These are phyloP conservation scores for Sylvilagus bachmani DNA, from an alignment of 2,113 vertebrate species.

Conservation along the genomic window DNA sequence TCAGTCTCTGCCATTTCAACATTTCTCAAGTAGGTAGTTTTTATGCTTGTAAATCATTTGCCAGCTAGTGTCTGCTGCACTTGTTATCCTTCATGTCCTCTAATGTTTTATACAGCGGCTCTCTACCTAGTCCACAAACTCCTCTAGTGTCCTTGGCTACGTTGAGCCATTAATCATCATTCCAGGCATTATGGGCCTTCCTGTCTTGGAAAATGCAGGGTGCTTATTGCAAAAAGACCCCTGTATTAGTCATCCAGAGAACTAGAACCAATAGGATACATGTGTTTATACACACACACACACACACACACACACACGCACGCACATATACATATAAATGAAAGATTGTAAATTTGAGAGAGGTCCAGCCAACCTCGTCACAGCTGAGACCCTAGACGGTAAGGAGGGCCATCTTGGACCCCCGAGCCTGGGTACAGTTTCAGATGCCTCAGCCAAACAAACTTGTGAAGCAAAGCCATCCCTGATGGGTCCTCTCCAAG, in stretches of 20 bases:
- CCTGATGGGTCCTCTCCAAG: background rate
- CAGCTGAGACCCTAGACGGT: background rate
- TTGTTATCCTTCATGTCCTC: background rate
- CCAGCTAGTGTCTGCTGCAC: background rate
- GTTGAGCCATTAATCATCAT: background rate
- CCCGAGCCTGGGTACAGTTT: background rate
- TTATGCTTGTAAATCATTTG: background rate
- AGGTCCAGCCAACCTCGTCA: background rate
- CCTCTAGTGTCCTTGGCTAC: background rate
- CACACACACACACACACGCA: too few species aligned
- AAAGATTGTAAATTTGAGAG: background rate
- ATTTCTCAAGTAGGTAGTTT: background rate
- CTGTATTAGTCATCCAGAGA: background rate
- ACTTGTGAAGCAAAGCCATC: background rate
- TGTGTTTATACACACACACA: too few species aligned
- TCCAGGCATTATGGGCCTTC: background rate
- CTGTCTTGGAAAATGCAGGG: background rate
- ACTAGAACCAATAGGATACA: background rate
- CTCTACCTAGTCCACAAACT: background rate
- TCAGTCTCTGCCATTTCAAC: background rate
- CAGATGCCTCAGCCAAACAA: background rate
- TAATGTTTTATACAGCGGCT: background rate
- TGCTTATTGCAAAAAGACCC: background rate
- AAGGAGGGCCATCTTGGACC: background rate
- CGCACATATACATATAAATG: background rate